Evolutionary conservation across 2,797 vertebrate species (phyloP), one percentile per base, ranked within the genome.

Genomic region (Myioborus melanocephalus): DNA sequence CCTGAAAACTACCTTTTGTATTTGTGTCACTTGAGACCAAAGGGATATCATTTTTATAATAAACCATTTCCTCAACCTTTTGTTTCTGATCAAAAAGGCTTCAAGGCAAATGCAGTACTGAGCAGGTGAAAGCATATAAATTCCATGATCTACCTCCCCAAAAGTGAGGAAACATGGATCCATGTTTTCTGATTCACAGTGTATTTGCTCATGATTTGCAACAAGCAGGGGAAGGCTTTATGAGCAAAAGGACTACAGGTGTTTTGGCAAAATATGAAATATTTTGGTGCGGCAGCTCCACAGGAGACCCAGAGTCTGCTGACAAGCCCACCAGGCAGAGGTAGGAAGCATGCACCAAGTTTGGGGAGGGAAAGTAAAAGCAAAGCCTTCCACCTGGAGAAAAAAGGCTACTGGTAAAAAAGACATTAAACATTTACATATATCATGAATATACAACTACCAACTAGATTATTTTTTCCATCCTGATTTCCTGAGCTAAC

Each of bases 281-380:
- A 41, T 20, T 35, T 52, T 72, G 30, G 9, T 4, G 1, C 2
- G 2, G 12, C 24, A 69, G 32, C 7, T 56, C 69, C 41, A 69
- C 12, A 55, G 55, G 28, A 63, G n/a, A 9, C 32, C 23, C n/a
- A 19, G 8, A 39, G 35, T 3, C n/a, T 35, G 30, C 39, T n/a
- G 44, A 50, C n/a, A 83, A 75, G 17, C 10, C n/a, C 73, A 57
- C 6, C 18, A 20, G 21, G 26, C 41, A 63, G 30, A 46, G 10
- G 6, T 5, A 77, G 21, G 3, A 70, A 76, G 37, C 24, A 50
- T 16, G 46, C 10, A 66, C 10, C 10, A 68, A 77, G 10, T 26
- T 65, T 1, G 0, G 27, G 18, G 4, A 15, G 6, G 8, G 1
- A 19, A 56, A 34, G 21, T 6, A 28, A 56, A 56, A 89, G 61